Evolutionary conservation across 2,888 invertebrate species (phyloP), one percentile per base, ranked within the genome.

Genomic region (Cloeon dipterum): DNA sequence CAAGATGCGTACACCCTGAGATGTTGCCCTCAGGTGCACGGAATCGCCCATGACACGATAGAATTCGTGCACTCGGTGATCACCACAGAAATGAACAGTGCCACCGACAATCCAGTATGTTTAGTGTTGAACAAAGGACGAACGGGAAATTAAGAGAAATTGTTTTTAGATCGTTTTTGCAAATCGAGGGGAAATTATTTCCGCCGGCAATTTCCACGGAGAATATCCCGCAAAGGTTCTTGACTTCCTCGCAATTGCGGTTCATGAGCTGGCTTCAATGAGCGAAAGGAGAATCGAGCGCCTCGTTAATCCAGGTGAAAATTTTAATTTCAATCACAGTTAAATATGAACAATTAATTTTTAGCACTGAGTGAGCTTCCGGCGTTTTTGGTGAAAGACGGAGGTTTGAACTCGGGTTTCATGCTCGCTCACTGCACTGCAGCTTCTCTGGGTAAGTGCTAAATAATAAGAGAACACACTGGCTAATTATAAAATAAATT

Each of bases 391-490:
- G 66, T 68, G 2, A 58, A 63, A 39, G 64, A 71, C 33, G 72
- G 72, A n/a, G 72, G 72, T 2, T 56, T 74, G 8, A 73, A 73
- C 50, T 70, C 70, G 8, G 73, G 72, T 2, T 70, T 72, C 48
- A 73, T 73, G 72, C 58, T 71, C 41, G 68, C 71, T 8, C 72
- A 73, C 47, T 66, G 68, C 42, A 70, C 70, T 3, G 69, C 72
- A 4, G 72, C 73, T 14, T 56, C 71, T 21, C 52, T 72, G 23
- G 70, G 68, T 68, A 52, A 48, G 42, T 35, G 3, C 8, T 16
- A 36, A 13, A 18, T 11, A 11, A 16, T 17, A 34, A 4, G 21
- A 35, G 3, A 16, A 2, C 21, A 11, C 14, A 7, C 7, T 18
- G 5, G 32, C 10, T 13, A 7, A 18, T 14, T 4, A 4, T 3